These are phyloP conservation scores for Aelia acuminata DNA, from an alignment of 2,888 invertebrate species.

Conservation along the genomic window DNA sequence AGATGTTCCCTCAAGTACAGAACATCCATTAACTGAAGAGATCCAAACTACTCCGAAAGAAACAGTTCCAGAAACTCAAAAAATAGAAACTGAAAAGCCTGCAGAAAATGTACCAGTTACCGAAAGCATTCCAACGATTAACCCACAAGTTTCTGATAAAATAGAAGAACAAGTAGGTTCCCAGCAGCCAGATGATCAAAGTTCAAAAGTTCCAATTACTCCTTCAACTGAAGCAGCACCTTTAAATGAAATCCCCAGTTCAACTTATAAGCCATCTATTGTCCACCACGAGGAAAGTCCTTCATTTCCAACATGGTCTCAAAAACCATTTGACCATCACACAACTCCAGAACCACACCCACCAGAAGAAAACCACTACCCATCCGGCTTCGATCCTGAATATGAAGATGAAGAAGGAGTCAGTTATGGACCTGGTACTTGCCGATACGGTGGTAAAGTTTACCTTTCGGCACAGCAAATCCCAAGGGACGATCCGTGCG, in stretches of 20 bases:
- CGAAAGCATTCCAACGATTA: constrained; percentile 1
- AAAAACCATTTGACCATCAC: constrained; percentile 64
- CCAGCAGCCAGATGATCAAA: constrained; percentile 1
- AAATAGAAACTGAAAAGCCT: constrained; percentile 36
- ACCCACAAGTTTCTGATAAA: constrained; percentile 20
- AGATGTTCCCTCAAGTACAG: not conserved
- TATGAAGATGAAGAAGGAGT: constrained; percentile 84
- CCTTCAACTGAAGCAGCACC: constrained; percentile 47
- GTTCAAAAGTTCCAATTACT: not conserved
- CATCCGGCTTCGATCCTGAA: constrained; percentile 73
- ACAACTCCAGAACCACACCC: constrained; percentile 62
- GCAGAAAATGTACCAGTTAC: not conserved
- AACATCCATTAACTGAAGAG: not conserved
- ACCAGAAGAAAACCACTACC: constrained; percentile 66
- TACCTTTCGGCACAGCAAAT: constrained; percentile 96
- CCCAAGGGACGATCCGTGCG: constrained; percentile 93
- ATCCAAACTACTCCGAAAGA: constrained; percentile 21
- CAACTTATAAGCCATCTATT: constrained; percentile 37
- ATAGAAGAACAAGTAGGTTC: not conserved
- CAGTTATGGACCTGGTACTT: constrained; percentile 89
- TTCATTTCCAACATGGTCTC: constrained; percentile 63
- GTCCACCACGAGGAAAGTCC: constrained; percentile 39
- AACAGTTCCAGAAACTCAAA: not conserved
- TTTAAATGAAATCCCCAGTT: constrained; percentile 32
- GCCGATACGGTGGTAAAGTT: constrained; percentile 91